Conservation (phyloP, 23 tunicate genomes). For the Botrylloides violaceus region DNA sequence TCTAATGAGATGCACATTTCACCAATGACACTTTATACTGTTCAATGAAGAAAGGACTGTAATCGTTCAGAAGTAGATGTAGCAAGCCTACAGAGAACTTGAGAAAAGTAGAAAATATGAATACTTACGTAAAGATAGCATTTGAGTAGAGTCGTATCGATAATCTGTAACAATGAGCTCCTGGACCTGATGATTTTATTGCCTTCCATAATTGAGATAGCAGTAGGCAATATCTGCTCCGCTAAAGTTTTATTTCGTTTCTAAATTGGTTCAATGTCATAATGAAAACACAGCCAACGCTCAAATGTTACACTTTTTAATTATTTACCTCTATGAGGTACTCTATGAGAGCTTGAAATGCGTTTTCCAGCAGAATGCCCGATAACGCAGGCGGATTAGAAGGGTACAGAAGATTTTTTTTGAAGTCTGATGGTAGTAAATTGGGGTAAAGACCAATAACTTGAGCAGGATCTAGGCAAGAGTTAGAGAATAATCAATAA, state of each 20-base stretch:
- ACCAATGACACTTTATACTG: no score
- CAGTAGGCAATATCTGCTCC: conserved; percentile 10
- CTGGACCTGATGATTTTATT: conserved; percentile 39
- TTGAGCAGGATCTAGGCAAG: conserved; percentile 66
- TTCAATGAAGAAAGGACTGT: no score
- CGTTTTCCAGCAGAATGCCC: conserved; percentile 40
- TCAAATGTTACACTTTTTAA: background rate
- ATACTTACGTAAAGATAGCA: conserved; percentile 73
- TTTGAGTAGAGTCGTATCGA: conserved; percentile 81
- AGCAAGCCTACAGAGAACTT: no score
- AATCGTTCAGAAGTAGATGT: no score
- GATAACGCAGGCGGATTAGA: conserved; percentile 26
- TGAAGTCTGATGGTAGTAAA: conserved; percentile 45
- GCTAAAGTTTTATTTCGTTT: conserved; percentile 66
- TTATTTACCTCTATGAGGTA: conserved; percentile 46
- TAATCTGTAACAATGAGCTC: conserved; percentile 47
- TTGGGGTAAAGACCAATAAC: conserved; percentile 78
- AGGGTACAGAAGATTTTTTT: conserved; percentile 42
- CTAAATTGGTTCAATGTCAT: conserved; percentile 23
- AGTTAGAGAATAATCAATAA: background rate
- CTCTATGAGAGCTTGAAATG: conserved; percentile 59
- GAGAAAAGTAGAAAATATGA: background rate
- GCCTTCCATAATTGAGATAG: conserved; percentile 57
- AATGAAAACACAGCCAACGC: background rate
- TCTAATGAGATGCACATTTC: no score